Evolutionary conservation across 2,113 vertebrate genomes (phyloP), one percentile per base, ranked within the genome.

Genomic region (Poecile atricapillus): DNA sequence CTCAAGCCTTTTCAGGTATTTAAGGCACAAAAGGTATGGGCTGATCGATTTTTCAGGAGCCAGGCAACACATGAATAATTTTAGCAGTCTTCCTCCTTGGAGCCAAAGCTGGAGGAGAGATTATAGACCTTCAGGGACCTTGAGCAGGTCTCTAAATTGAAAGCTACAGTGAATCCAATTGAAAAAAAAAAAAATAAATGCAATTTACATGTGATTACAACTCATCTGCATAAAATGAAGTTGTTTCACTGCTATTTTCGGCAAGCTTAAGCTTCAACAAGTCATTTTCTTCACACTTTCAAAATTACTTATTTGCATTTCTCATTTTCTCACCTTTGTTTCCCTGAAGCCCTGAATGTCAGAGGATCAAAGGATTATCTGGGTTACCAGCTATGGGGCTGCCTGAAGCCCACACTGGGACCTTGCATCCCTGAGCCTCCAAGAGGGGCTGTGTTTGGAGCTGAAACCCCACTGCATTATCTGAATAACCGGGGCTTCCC

Each of bases 301-400:
- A 73, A 67, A 93, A 67, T 68, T 17, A 60, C 41, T 44, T 71
- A 81, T 92, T 92, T 87, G 73, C 86, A 75, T 93, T 93, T 96
- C 88, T 93, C 62, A 22, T 89, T 91, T 90, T 92, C 60, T 95
- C 83, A 94, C 83, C 85, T 95, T 87, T 90, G 56, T 92, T 87
- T 78, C 76, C 79, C 76, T 75, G 63, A 37, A 86, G 73, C 69
- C 52, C 83, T 43, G 41, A 84, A 75, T 75, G 76, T 78, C 90
- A 95, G 65, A 82, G 88, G 92, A 93, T 68, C 76, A 94, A 31
- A 93, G 86, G 73, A 87, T 92, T 89, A 89, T 71, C 37, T 83
- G 73, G 43, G 90, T 53, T 83, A 52, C 64, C 0, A 1, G 46
- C 47, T 74, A 23, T 0, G 1, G 3, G 35, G 59, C 49, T 77